Conservation (phyloP, 2,888 invertebrate genomes). For the Zhuqinia jingwanae region DNA sequence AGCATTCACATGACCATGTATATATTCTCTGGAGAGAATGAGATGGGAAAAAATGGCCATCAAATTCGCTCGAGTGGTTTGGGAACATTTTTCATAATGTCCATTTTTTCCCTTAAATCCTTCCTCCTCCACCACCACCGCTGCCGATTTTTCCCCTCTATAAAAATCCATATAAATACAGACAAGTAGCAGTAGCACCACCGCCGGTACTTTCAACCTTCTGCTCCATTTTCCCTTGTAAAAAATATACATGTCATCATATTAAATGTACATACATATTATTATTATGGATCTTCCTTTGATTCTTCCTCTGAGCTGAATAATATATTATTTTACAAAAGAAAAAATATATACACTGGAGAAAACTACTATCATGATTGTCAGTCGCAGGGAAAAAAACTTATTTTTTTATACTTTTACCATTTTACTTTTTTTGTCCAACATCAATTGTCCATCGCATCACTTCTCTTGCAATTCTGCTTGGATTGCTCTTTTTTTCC, state of each 20-base stretch:
- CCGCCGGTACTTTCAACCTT: constrained; percentile 39
- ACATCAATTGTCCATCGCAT: constrained; percentile 10
- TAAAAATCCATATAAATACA: no score
- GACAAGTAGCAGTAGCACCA: not conserved
- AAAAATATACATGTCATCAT: constrained; percentile 53
- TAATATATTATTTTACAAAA: no score
- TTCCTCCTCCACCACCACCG: constrained; percentile 58
- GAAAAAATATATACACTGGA: constrained; percentile 14
- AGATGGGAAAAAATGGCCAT: constrained; percentile 79
- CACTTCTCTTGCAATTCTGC: constrained; percentile 50
- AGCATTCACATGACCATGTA: not conserved
- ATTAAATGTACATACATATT: constrained; percentile 39
- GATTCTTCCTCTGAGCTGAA: constrained; percentile 39
- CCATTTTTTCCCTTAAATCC: constrained; percentile 74
- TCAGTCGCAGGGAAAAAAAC: not conserved
- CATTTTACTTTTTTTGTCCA: constrained; percentile 11
- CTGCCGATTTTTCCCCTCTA: constrained; percentile 2
- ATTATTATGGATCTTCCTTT: constrained; percentile 12
- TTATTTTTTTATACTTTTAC: constrained; percentile 3
- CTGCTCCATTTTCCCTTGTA: constrained; percentile 62
- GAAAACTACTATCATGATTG: constrained; percentile 25
- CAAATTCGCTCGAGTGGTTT: constrained; percentile 78
- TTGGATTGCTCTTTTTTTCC: constrained; percentile 59
- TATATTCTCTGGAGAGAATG: constrained; percentile 76
- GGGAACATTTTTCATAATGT: constrained; percentile 78